Evolutionary conservation across 2,113 vertebrate species (phyloP).

Genomic region (Oncorhynchus clarkii): DNA sequence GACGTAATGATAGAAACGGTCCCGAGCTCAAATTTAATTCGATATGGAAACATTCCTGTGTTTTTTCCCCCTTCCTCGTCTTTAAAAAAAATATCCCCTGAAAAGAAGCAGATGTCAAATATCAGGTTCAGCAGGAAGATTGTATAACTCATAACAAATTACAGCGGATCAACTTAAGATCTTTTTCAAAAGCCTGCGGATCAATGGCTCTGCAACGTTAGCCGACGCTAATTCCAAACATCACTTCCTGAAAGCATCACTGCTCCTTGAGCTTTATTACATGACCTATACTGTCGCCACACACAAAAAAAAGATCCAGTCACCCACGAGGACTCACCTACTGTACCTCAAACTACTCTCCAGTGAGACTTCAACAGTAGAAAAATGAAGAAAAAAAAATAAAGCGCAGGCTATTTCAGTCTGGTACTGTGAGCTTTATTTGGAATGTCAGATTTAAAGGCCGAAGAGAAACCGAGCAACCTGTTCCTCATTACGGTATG

Average conservation of each 20-base stretch:
- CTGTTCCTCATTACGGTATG: slow-evolving; percentile 68
- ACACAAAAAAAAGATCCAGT: slow-evolving; percentile 6
- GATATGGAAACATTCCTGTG: slow-evolving; percentile 54
- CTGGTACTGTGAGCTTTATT: slow-evolving; percentile 57
- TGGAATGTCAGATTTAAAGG: slow-evolving; percentile 56
- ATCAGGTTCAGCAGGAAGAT: slow-evolving; percentile 37
- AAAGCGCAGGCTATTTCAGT: slow-evolving; percentile 50
- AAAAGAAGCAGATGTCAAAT: slow-evolving; percentile 70
- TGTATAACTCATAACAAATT: slow-evolving; percentile 54
- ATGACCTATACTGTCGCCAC: slow-evolving; percentile 37
- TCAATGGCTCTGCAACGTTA: slow-evolving; percentile 52
- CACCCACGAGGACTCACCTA: background rate
- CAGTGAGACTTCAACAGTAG: slow-evolving; percentile 26
- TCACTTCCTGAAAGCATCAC: slow-evolving; percentile 60
- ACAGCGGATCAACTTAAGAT: slow-evolving; percentile 39
- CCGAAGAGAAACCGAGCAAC: slow-evolving; percentile 24
- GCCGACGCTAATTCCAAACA: slow-evolving; percentile 47
- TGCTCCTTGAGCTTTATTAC: slow-evolving; percentile 24
- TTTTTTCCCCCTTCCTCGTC: background rate
- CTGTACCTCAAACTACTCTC: slow-evolving; percentile 28
- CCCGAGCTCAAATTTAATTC: slow-evolving; percentile 34
- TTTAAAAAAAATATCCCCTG: slow-evolving; percentile 17
- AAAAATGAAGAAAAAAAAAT: background rate
- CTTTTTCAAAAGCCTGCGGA: slow-evolving; percentile 50
- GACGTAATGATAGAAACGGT: slow-evolving; percentile 15